phyloP scores from a whole-genome alignment of 2,797 vertebrate species.

The Myripristis jacobus region DNA sequence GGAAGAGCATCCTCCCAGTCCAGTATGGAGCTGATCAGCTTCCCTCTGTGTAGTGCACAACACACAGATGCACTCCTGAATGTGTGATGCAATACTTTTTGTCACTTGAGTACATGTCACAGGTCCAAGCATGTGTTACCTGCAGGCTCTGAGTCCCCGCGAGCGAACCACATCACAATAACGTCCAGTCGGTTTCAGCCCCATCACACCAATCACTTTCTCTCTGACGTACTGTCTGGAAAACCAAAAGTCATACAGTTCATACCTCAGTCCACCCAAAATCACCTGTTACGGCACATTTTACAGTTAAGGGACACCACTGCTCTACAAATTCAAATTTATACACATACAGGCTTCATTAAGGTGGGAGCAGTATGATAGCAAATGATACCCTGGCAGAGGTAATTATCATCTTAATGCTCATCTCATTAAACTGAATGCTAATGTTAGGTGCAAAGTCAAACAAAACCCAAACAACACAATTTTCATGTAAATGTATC shows the following conservation, averaged over 20 bases:
- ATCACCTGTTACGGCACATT: not conserved
- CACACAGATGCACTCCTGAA: not conserved
- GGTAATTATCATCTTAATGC: too few relatives aligned
- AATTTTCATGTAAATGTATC: too few relatives aligned
- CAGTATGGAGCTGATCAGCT: slow-evolving; percentile 93
- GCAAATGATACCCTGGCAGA: too few relatives aligned
- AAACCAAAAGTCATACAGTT: slow-evolving; percentile 24
- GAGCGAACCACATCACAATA: slow-evolving; percentile 91
- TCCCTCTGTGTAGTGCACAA: slow-evolving; percentile 84
- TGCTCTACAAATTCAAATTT: not conserved
- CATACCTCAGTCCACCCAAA: not conserved
- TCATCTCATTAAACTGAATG: too few relatives aligned
- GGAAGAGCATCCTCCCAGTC: slow-evolving; percentile 98
- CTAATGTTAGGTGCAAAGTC: too few relatives aligned
- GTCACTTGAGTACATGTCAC: not conserved
- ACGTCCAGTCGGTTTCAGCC: slow-evolving; percentile 93
- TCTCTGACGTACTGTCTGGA: slow-evolving; percentile 94
- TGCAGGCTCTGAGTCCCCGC: slow-evolving; percentile 93
- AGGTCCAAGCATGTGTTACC: slow-evolving; percentile 76
- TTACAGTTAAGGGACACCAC: not conserved
- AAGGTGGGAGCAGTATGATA: too few relatives aligned
- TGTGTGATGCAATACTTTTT: not conserved
- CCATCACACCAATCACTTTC: slow-evolving; percentile 94
- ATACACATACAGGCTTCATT: not conserved
- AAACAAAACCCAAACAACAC: too few relatives aligned